Conservation (phyloP, 2,113 vertebrate species). For the Lepus timidus region DNA sequence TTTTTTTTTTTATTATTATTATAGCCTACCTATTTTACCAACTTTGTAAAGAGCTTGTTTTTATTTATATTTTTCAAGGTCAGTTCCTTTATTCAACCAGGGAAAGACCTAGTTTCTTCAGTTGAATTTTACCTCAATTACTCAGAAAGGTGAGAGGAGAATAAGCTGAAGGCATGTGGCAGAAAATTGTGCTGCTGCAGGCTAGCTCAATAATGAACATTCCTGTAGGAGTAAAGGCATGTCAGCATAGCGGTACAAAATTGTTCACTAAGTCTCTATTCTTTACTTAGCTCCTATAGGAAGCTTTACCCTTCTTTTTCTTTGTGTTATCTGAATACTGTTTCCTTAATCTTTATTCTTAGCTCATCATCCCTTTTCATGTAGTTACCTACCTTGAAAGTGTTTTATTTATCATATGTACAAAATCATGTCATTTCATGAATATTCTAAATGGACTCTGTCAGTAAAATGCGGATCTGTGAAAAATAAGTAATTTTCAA, state of each 20-base stretch:
- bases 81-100: not conserved
- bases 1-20: constrained; percentile 33
- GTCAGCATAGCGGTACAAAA: not conserved
- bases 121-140: constrained; percentile 36
- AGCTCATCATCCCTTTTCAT: not conserved
- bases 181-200: not conserved
- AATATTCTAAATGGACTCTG: not conserved
- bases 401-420: not conserved
- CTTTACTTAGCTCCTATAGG: not conserved
- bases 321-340: not conserved
- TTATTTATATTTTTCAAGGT: constrained; percentile 26
- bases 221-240: not conserved
- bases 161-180: not conserved
- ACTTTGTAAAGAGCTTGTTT: constrained; percentile 47
- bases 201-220: not conserved
- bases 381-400: not conserved
- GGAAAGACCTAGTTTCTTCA: constrained; percentile 19
- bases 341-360: constrained; percentile 8
- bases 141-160: not conserved
- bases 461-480: not conserved
- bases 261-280: not conserved
- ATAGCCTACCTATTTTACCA: not conserved
- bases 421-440: not conserved
- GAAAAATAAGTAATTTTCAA: not conserved
- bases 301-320: not conserved